Base-by-base conservation (phyloP, 2,113 vertebrate species). In the Podilymbus podiceps region DNA sequence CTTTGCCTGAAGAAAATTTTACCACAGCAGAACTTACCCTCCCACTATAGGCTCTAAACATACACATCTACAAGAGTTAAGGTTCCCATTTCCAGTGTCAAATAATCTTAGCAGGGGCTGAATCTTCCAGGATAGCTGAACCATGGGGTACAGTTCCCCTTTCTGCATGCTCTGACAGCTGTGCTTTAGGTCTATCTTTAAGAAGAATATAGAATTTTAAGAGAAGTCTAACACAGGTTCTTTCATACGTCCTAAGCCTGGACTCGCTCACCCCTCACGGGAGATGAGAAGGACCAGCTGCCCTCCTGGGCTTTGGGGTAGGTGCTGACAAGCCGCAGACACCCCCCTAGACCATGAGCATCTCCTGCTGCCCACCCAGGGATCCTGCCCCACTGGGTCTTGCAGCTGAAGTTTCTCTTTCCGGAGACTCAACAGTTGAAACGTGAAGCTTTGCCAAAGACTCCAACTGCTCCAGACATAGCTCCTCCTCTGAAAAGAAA, bases 401-500 rank as follows among this genome's bases (percentile, higher is more conserved):
- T 17, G 1, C 20, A 73, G 83, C 27, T 25, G 3, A 42, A 44
- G 6, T 5, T 84, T 74, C 80, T 81, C 59, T 2, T 74, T 35
- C 46, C 2, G 0, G 64, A 78, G 73, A 35, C 44, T 71, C 72
- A 55, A 46, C 14, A 40, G 63, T 2, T 2, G 6, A 82, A 92
- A 84, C 1, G 6, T 1, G 4, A 92, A 77, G 55, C 72, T 76
- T 38, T 80, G 86, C 75, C 76, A 80, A 69, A 66, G 63, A 25
- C 52, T 90, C n/a, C 3, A 74, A 59, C 58, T 31, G 75, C 82
- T 73, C 58, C 93, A 91, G 84, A 91, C 60, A 17, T 1, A 47
- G 80, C 86, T 89, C 47, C 83, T 88, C 63, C 83, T 92, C 60
- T 50, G 83, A 44, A 95, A 84, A 89, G 89, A 47, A 63, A 62